A percentile compares a stretch with the other conserved stretches of the same genome.
These are phyloP conservation scores for Glyptemys insculpta DNA, from an alignment of 2,797 vertebrate species.

Conservation along the genomic window DNA sequence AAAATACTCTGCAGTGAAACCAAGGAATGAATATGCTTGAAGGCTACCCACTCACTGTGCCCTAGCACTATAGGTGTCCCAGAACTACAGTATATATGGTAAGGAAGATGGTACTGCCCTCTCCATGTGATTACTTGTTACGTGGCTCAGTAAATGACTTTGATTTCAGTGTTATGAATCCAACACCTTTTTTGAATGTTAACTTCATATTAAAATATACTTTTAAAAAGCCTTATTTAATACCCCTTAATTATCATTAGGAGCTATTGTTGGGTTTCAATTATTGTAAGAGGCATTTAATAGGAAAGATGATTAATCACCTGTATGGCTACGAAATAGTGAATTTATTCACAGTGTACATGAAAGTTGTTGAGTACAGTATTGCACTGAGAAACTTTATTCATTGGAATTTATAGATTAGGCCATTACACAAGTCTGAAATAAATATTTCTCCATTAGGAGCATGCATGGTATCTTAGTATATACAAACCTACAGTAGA, in stretches of 20 bases:
- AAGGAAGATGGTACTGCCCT: background rate
- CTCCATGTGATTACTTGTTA: background rate
- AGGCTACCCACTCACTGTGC: rapidly evolving
- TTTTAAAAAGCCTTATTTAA: background rate
- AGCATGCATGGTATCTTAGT: background rate
- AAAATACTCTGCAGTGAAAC: background rate
- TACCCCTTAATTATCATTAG: background rate
- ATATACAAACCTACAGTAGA: background rate
- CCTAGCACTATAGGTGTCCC: rapidly evolving
- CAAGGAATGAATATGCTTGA: background rate
- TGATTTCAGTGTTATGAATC: background rate
- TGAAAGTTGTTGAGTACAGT: background rate
- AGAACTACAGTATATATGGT: background rate
- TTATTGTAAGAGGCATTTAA: background rate
- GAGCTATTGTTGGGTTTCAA: background rate
- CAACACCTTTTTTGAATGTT: background rate
- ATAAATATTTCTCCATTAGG: constrained; percentile 25
- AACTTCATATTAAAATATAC: background rate
- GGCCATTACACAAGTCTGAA: background rate
- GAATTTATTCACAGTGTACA: background rate
- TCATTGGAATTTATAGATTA: constrained; percentile 1
- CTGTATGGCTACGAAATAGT: background rate
- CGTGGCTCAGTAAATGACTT: background rate
- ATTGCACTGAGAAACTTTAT: background rate
- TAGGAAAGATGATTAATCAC: background rate